Evolutionary conservation across 2,113 vertebrate genomes (phyloP).

Genomic region (Melanocharis versteri): DNA sequence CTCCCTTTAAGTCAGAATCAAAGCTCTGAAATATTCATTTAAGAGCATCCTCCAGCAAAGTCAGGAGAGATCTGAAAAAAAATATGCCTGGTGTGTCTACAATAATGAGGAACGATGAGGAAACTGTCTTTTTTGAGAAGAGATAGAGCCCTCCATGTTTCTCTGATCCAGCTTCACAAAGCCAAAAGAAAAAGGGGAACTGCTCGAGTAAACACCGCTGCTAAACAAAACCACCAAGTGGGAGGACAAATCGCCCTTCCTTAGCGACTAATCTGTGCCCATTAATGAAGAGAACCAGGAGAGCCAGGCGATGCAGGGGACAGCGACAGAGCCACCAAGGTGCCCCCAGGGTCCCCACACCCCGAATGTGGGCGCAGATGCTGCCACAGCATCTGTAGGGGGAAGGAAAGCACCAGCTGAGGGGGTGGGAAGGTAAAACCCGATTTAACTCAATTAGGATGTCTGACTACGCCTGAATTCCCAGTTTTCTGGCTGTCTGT

Average conservation of each 20-base stretch:
- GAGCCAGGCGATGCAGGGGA: not conserved
- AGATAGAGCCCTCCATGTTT: not conserved
- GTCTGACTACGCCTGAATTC: not conserved
- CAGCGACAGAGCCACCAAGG: not conserved
- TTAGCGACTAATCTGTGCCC: not conserved
- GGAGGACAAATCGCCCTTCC: not conserved
- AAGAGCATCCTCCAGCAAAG: conserved; percentile 41
- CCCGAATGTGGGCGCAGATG: fast-evolving
- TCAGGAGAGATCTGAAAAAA: not conserved
- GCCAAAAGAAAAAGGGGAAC: not conserved
- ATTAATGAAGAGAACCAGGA: not conserved
- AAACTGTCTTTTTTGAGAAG: not conserved
- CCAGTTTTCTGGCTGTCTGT: not conserved
- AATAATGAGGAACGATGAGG: not conserved
- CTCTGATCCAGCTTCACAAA: conserved; percentile 10
- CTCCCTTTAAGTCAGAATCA: conserved; percentile 28
- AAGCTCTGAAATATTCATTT: conserved; percentile 33
- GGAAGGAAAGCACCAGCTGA: not conserved
- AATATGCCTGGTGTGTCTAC: not conserved
- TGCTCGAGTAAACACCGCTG: not conserved
- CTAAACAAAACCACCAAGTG: not conserved
- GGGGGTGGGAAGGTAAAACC: not conserved
- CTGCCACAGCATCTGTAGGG: not conserved
- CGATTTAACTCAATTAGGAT: not conserved
- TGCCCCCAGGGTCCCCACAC: not conserved